Conservation (phyloP, 2,888 invertebrate species). For the Sepiola atlantica region DNA sequence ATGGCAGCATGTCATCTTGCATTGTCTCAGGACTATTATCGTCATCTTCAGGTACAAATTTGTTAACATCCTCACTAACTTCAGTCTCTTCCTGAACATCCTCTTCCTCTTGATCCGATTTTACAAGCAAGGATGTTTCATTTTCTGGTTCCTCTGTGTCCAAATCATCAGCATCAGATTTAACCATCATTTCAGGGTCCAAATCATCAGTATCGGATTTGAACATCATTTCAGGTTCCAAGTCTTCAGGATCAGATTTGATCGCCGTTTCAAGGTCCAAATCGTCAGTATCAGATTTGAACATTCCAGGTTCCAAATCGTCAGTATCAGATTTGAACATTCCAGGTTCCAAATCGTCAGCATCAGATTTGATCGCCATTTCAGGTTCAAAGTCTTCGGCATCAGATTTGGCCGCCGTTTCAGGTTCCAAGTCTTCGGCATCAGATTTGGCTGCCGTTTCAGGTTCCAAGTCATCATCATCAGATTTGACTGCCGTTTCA, state of each 20-base stretch:
- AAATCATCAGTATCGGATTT: constrained; percentile 44
- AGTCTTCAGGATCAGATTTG: neutral
- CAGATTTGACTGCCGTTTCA: too few species aligned
- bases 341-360: too few species aligned
- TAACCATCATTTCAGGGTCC: neutral
- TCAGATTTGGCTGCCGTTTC: too few species aligned
- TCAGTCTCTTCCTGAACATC: constrained; percentile 33
- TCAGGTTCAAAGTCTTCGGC: too few species aligned
- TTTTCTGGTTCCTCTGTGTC: neutral
- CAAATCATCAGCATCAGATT: neutral
- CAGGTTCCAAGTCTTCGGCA: too few species aligned
- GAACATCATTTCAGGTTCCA: too few species aligned
- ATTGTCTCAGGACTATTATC: neutral
- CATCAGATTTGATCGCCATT: too few species aligned
- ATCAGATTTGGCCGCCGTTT: too few species aligned
- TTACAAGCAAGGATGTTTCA: neutral
- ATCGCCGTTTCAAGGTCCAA: neutral
- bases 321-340: neutral
- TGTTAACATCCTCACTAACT: neutral
- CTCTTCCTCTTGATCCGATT: constrained; percentile 36
- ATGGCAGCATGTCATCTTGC: neutral
- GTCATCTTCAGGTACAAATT: neutral
- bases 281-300: too few species aligned
- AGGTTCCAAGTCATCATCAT: too few species aligned
- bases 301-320: neutral